Percentiles rank a stretch among this genome's conserved stretches.
Conservation (phyloP, 2,888 invertebrate species). For the Ceraclea dissimilis region DNA sequence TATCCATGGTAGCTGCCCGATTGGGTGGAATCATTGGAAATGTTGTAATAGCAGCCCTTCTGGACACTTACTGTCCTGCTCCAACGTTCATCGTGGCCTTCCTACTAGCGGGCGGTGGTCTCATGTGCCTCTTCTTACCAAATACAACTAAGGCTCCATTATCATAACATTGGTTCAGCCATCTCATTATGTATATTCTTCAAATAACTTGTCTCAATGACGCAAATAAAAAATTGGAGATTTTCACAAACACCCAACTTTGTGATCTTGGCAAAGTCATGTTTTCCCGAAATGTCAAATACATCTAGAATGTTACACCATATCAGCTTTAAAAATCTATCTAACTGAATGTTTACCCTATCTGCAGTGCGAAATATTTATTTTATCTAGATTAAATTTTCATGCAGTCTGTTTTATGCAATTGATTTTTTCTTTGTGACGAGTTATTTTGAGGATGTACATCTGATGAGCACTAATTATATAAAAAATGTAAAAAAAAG, state of each 20-base stretch:
- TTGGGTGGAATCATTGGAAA: constrained; percentile 83
- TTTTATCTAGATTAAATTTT: no score
- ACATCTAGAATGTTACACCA: no score
- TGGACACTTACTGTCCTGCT: constrained; percentile 84
- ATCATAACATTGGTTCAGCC: constrained; percentile 7
- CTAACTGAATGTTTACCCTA: no score
- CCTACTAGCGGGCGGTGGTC: constrained; percentile 77
- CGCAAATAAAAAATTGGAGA: no score
- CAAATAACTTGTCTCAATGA: no score
- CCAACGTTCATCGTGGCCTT: constrained; percentile 87
- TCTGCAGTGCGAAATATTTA: no score
- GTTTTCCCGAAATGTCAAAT: no score
- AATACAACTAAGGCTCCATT: constrained; percentile 81
- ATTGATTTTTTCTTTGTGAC: no score
- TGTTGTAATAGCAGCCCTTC: constrained; percentile 78
- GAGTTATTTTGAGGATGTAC: not conserved
- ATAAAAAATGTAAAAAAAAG: constrained; percentile 12
- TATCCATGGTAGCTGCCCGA: constrained; percentile 84
- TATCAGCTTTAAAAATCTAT: no score
- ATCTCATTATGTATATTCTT: not conserved
- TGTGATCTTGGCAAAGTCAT: no score
- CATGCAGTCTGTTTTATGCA: no score
- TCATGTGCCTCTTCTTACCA: constrained; percentile 80
- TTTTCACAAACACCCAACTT: no score
- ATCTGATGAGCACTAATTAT: constrained; percentile 9